Evolutionary conservation across 2,113 vertebrate species (phyloP).

Genomic region (Pantherophis guttatus): DNA sequence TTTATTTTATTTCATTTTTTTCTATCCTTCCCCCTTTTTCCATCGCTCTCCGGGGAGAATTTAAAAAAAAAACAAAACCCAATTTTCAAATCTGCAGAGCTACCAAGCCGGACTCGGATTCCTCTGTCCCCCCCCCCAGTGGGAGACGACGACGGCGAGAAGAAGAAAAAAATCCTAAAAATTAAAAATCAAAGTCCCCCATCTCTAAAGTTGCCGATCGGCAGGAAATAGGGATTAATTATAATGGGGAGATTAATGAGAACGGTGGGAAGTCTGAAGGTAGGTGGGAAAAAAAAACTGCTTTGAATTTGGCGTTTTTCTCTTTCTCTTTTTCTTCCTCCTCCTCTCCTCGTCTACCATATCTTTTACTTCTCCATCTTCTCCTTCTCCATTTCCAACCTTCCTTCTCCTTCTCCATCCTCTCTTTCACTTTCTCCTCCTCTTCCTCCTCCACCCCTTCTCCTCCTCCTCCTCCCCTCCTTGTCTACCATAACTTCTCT

Average conservation of each 20-base stretch:
- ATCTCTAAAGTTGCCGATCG: not conserved
- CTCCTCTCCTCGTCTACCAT: too few species aligned
- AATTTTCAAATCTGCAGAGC: not conserved
- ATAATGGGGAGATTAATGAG: not conserved
- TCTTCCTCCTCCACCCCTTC: too few species aligned
- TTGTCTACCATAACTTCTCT: not conserved
- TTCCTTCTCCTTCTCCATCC: too few species aligned
- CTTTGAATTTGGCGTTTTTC: not conserved
- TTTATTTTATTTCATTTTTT: too few species aligned
- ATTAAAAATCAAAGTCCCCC: not conserved
- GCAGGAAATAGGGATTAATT: not conserved
- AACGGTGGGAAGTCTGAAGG: not conserved
- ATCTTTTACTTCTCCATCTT: too few species aligned
- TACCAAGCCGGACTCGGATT: not conserved
- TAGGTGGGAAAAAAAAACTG: not conserved
- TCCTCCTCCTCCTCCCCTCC: too few species aligned
- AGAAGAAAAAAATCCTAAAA: not conserved
- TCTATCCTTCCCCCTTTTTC: not conserved
- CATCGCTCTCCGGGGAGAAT: too few species aligned
- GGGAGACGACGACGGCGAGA: not conserved
- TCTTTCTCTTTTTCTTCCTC: not conserved
- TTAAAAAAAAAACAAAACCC: not conserved
- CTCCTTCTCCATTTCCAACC: too few species aligned
- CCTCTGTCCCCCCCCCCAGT: too few species aligned
- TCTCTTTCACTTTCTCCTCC: too few species aligned